phyloP scores from a whole-genome alignment of 2,797 vertebrate species.

The Oreortyx pictus region DNA sequence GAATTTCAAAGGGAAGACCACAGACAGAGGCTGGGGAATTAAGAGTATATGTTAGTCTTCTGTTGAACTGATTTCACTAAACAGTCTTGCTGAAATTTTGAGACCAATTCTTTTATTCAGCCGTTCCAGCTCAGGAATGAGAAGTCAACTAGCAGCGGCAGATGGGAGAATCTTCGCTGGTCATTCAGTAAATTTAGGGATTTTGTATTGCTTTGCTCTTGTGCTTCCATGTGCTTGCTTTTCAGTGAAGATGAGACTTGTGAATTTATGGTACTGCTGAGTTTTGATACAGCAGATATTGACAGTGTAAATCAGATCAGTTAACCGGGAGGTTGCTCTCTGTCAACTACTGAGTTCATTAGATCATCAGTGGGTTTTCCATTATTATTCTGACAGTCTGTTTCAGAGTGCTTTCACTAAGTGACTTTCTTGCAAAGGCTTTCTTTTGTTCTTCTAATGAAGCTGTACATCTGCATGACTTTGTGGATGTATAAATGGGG shows the following conservation, averaged over 20 bases:
- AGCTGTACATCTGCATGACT: background rate
- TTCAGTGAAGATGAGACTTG: background rate
- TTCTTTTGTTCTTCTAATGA: slow-evolving; percentile 21
- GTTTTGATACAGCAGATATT: background rate
- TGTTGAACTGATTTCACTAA: background rate
- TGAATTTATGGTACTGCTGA: background rate
- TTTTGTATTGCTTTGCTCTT: background rate
- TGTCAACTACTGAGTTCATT: background rate
- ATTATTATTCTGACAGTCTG: background rate
- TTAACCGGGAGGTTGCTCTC: background rate
- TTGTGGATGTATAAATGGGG: background rate
- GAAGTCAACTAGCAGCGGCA: background rate
- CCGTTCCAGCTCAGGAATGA: background rate
- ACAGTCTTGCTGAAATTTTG: background rate
- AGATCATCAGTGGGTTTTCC: slow-evolving; percentile 1
- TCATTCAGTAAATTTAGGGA: background rate
- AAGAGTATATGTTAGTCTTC: background rate
- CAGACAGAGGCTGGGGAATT: background rate
- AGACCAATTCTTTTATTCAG: background rate
- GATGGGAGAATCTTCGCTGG: background rate
- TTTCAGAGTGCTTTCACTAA: background rate
- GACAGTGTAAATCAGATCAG: background rate
- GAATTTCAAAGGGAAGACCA: background rate
- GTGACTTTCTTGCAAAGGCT: background rate
- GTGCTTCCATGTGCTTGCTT: background rate